phyloP scores from a whole-genome alignment of 2,113 vertebrate species.

The Raja brachyura region DNA sequence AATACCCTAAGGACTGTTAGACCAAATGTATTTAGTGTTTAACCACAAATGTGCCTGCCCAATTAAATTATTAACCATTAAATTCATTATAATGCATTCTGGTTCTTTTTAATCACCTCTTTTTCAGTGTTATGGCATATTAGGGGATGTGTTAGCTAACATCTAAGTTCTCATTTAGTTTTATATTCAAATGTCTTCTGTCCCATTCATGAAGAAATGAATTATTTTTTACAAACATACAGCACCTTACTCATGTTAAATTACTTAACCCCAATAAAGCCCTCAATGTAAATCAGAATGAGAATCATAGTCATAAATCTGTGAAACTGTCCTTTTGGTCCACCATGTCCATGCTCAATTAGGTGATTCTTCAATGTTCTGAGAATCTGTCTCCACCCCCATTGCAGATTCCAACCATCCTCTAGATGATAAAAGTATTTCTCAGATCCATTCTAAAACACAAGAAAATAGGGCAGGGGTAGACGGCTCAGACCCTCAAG shows the following conservation, averaged over 20 bases:
- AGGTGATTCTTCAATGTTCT: too few species aligned
- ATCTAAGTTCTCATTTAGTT: not conserved
- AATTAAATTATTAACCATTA: not conserved
- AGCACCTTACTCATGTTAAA: not conserved
- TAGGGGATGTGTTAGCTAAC: not conserved
- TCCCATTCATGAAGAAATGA: not conserved
- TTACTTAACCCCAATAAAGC: not conserved
- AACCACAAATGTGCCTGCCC: not conserved
- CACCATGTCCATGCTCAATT: too few species aligned
- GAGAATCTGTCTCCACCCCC: too few species aligned
- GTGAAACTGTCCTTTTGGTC: too few species aligned
- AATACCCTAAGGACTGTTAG: not conserved
- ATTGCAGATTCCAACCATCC: too few species aligned
- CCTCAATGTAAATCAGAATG: not conserved
- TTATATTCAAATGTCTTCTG: not conserved
- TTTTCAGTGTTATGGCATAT: not conserved
- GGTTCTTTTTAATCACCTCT: not conserved
- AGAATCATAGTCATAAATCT: too few species aligned
- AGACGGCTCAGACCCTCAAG: too few species aligned
- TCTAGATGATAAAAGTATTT: too few species aligned
- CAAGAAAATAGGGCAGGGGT: too few species aligned
- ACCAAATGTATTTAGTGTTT: not conserved
- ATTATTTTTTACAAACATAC: not conserved
- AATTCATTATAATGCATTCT: not conserved
- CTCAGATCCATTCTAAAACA: too few species aligned